Conservation (phyloP, 2,888 invertebrate genomes). For the Pammene aurita region DNA sequence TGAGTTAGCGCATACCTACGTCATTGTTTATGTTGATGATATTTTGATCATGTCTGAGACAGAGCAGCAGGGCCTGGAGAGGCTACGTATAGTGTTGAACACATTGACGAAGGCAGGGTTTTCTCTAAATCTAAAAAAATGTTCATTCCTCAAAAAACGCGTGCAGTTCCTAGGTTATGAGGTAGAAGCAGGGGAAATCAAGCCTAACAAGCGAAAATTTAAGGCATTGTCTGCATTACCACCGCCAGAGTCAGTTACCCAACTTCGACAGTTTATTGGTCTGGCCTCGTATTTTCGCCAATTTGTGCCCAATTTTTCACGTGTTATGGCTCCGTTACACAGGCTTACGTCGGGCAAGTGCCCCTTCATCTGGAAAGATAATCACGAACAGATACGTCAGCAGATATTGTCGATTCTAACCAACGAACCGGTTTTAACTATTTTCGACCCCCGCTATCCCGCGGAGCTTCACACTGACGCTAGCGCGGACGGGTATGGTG, state of each 20-base stretch:
- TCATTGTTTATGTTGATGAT: background rate
- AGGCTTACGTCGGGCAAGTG: slow-evolving; percentile 25
- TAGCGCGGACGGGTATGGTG: slow-evolving; percentile 45
- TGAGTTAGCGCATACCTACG: background rate
- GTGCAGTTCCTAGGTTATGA: slow-evolving; percentile 46
- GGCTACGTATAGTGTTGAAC: background rate
- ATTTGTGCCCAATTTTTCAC: slow-evolving; percentile 42
- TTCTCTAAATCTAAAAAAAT: too few species aligned
- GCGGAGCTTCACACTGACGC: slow-evolving; percentile 48
- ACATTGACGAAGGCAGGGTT: background rate
- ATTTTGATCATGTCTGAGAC: background rate
- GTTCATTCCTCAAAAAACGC: slow-evolving; percentile 41
- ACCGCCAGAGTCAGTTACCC: slow-evolving; percentile 43
- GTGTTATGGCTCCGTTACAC: slow-evolving; percentile 37
- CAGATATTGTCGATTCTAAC: slow-evolving; percentile 44
- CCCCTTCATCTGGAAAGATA: slow-evolving; percentile 32
- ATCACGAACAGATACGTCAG: slow-evolving; percentile 43
- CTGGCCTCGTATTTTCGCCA: slow-evolving; percentile 46
- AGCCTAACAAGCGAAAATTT: slow-evolving; percentile 47
- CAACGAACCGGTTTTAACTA: slow-evolving; percentile 41
- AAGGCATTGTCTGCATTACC: slow-evolving; percentile 40
- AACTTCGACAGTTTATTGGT: slow-evolving; percentile 47
- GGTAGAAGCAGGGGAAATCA: slow-evolving; percentile 42
- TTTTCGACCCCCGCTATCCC: slow-evolving; percentile 43
- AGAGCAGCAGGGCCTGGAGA: background rate